Evolutionary conservation across 2,888 invertebrate species (phyloP), one percentile per base, ranked within the genome.

Genomic region (Bellardia bayeri): DNA sequence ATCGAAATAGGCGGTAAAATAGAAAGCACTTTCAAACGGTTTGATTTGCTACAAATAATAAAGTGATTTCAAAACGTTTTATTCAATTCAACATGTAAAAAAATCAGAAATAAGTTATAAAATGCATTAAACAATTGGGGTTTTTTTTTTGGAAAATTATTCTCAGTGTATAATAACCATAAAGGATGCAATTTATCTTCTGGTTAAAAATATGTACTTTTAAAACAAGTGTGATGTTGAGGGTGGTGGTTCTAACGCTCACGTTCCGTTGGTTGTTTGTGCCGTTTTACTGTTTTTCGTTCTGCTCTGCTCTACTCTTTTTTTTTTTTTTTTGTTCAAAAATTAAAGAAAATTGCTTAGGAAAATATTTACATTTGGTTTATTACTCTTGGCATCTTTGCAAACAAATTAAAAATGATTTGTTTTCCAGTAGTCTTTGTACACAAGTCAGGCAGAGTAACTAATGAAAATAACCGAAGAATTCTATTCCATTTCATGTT

Each of bases 331-430:
- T 84, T 42, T 51, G 14, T 74, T 58, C 56, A 49, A 37, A 84
- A 72, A 79, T 66, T 66, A 72, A 71, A 76, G 68, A 78, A 86
- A 84, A 83, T 88, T 86, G 72, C 69, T 88, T 83, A 58, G 64
- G 61, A 86, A 86, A 86, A 86, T 86, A 85, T 88, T 88, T 88
- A 76, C 83, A 85, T 86, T 88, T 80, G 80, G 79, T 78, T 88
- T 88, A 88, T 86, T 86, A 82, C 80, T 88, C 76, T 58, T 80
- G 82, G 68, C 83, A 86, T 88, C 88, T 84, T 86, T 66, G 83
- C 81, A 88, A 88, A 86, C 88, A 88, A 86, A 86, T 88, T 88
- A 88, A 82, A 88, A 86, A 81, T 86, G 88, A 86, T 84, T 87
- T 87, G 80, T 87, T 84, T 83, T 84, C 30, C 56, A 74, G 83